Evolutionary conservation across 53 echinoderm and acorn worm species (phyloP).

Genomic region (Paracentrotus lividus): DNA sequence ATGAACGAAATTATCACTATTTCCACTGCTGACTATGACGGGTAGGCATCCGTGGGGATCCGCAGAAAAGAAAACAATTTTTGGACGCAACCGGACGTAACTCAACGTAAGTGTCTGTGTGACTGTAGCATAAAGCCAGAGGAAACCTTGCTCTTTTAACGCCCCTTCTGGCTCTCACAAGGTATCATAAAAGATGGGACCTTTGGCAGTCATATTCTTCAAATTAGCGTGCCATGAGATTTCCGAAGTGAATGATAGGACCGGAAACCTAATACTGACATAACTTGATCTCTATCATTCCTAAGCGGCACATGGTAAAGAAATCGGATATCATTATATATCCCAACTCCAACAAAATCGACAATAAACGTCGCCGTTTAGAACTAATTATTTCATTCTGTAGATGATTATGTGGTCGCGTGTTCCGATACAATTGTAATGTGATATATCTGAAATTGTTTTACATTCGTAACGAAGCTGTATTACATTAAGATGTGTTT

Average conservation of each 20-base stretch:
- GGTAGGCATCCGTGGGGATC: no score
- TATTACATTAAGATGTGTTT: background rate
- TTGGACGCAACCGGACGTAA: no score
- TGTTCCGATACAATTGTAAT: background rate
- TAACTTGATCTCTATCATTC: constrained; percentile 21
- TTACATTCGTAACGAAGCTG: background rate
- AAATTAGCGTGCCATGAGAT: constrained; percentile 62
- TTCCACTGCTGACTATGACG: no score
- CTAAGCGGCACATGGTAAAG: constrained; percentile 39
- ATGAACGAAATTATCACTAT: no score
- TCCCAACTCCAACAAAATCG: background rate
- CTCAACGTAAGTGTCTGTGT: no score
- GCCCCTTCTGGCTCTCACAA: background rate
- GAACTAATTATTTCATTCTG: constrained; percentile 39
- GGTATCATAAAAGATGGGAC: background rate
- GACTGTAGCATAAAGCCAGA: no score
- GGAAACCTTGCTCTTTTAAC: background rate
- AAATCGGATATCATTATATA: constrained; percentile 43
- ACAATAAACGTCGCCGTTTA: constrained; percentile 16
- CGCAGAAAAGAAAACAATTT: no score
- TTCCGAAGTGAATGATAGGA: constrained; percentile 54
- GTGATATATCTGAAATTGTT: background rate
- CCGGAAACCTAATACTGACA: constrained; percentile 45
- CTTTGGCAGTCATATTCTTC: background rate
- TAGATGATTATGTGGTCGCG: background rate